These are phyloP conservation scores for Megaceryle alcyon DNA, from an alignment of 2,797 vertebrate species.

Conservation along the genomic window DNA sequence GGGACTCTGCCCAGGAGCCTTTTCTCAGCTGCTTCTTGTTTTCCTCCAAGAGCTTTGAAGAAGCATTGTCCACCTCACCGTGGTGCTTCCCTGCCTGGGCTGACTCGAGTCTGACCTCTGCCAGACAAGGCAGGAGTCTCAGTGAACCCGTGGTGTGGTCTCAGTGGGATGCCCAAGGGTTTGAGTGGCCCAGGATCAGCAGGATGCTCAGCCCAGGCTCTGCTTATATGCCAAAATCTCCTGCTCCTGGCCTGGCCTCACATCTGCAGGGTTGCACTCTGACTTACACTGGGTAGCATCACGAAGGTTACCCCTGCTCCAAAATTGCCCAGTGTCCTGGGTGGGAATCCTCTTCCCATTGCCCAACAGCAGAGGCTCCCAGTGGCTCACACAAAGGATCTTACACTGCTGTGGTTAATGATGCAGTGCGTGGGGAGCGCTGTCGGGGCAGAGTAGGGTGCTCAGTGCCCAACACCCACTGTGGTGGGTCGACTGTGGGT, in stretches of 20 bases:
- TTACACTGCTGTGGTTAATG: rapidly evolving
- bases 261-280: background rate
- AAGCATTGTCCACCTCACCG: rapidly evolving
- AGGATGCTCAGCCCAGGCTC: background rate
- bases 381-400: background rate
- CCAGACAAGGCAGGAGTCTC: background rate
- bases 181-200: rapidly evolving
- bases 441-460: background rate
- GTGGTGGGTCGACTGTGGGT: background rate
- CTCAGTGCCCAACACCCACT: background rate
- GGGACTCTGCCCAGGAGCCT: background rate
- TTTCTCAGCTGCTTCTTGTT: background rate
- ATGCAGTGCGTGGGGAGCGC: background rate
- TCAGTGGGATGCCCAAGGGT: background rate
- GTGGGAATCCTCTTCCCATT: background rate
- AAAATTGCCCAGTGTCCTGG: background rate
- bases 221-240: background rate
- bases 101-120: background rate
- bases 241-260: background rate
- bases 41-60: background rate
- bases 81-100: background rate
- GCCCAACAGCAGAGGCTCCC: background rate
- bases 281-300: background rate
- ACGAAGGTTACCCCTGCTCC: background rate
- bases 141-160: background rate